Conservation (phyloP, 2,888 invertebrate genomes). For the Lasioglossum leucozonium region DNA sequence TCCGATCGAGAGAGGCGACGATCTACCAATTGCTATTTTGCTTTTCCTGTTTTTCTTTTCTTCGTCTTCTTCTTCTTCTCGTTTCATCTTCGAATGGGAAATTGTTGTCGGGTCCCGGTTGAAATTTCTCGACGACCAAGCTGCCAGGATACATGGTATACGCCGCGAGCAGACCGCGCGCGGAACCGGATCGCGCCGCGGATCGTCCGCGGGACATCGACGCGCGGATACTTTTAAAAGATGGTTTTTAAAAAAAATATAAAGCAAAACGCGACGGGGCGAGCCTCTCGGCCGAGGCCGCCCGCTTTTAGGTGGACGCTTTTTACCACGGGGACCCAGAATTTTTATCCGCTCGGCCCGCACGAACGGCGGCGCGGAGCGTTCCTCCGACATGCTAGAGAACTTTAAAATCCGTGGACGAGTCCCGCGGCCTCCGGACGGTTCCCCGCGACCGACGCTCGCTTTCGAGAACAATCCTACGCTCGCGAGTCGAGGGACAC, state of each 20-base stretch:
- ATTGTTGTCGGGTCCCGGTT: not conserved
- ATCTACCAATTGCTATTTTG: not conserved
- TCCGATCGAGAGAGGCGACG: not conserved
- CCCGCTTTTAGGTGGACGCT: constrained; percentile 32
- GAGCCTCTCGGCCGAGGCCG: constrained; percentile 33
- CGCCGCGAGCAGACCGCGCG: constrained; percentile 41
- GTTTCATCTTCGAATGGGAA: not conserved
- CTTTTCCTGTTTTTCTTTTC: not conserved
- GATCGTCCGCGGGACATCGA: constrained; percentile 11
- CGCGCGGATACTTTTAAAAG: constrained; percentile 46
- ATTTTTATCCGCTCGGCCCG: constrained; percentile 39
- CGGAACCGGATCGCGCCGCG: constrained; percentile 14
- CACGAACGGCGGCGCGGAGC: constrained; percentile 23
- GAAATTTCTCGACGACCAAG: constrained; percentile 54
- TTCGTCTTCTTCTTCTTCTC: not conserved
- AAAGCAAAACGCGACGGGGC: constrained; percentile 35
- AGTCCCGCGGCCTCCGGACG: not conserved
- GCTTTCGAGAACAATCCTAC: constrained; percentile 44
- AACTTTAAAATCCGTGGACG: constrained; percentile 20
- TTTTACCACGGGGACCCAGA: constrained; percentile 45
- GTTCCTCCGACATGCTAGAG: not conserved
- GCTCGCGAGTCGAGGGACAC: constrained; percentile 23
- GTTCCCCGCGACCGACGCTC: constrained; percentile 26
- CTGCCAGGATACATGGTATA: constrained; percentile 62
- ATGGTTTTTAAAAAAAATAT: no score